Conservation (phyloP, 2,888 invertebrate species). For the Ennomos fuscantarius region DNA sequence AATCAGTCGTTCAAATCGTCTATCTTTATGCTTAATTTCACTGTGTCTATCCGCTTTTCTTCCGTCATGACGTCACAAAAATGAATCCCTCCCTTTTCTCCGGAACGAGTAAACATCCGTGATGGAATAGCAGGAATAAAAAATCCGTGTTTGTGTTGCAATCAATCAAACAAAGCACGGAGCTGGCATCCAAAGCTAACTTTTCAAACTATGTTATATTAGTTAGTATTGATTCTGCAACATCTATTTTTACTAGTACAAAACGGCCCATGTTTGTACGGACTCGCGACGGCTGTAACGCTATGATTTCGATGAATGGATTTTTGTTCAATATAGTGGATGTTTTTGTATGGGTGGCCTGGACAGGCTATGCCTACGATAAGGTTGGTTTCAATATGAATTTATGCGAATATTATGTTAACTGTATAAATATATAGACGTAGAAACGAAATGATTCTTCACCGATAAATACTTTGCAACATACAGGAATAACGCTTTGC, state of each 20-base stretch:
- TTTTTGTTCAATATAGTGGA: constrained; percentile 52
- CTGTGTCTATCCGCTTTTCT: constrained; percentile 7
- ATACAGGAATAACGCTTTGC: too few species aligned
- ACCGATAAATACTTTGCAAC: too few species aligned
- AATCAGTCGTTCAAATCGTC: not conserved
- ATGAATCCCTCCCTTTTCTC: constrained; percentile 46
- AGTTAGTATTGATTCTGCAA: constrained; percentile 76
- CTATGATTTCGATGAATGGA: constrained; percentile 61
- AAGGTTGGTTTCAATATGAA: constrained; percentile 32
- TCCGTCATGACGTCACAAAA: constrained; percentile 53
- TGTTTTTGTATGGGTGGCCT: constrained; percentile 24
- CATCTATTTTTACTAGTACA: constrained; percentile 66
- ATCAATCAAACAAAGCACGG: constrained; percentile 79
- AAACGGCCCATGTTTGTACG: constrained; percentile 63
- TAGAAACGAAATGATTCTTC: too few species aligned
- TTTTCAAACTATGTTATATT: constrained; percentile 70
- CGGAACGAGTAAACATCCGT: constrained; percentile 59
- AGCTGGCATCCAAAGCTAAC: constrained; percentile 69
- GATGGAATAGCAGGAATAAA: constrained; percentile 62
- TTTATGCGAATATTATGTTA: constrained; percentile 19
- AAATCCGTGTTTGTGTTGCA: constrained; percentile 77
- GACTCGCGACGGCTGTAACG: constrained; percentile 64
- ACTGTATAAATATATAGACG: too few species aligned
- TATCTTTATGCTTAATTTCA: not conserved
- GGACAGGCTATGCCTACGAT: constrained; percentile 29